A percentile compares a stretch with the other conserved stretches of the same genome.
Evolutionary conservation across 2,888 invertebrate genomes (phyloP).

Genomic region (Disparrhopalites patrizii): DNA sequence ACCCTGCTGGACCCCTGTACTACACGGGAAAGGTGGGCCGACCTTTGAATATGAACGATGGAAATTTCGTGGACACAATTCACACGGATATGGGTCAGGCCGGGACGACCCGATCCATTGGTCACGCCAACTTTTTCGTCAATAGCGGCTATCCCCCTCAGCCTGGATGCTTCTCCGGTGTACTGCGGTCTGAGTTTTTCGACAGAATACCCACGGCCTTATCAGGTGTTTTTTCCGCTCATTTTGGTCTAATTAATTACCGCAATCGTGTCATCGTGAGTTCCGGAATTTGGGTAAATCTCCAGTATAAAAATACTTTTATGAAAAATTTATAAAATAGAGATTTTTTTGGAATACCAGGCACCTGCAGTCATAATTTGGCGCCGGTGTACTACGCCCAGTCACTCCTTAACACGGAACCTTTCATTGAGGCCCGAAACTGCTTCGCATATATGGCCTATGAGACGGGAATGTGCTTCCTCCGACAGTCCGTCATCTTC

Average conservation of each 20-base stretch:
- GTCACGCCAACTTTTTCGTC: constrained; percentile 24
- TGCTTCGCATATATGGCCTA: constrained; percentile 10
- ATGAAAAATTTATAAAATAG: no score
- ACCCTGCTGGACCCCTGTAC: constrained; percentile 20
- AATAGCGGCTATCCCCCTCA: constrained; percentile 20
- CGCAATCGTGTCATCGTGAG: no score
- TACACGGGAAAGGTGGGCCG: constrained; percentile 13
- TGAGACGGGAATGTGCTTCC: not conserved
- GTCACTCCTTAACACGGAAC: not conserved
- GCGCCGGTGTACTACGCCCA: not conserved
- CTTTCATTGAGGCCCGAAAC: not conserved
- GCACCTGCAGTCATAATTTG: constrained; percentile 5
- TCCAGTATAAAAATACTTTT: no score
- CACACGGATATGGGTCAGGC: constrained; percentile 20
- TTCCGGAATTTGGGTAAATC: no score
- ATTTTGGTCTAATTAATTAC: not conserved
- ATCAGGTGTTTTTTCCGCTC: not conserved
- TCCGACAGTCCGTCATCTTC: not conserved
- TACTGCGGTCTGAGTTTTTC: not conserved
- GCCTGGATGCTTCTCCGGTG: not conserved
- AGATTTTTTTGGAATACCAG: no score
- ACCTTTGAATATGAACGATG: not conserved
- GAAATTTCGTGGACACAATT: constrained; percentile 17
- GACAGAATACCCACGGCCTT: not conserved
- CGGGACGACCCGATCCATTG: constrained; percentile 10